Evolutionary conservation across 2,888 invertebrate genomes (phyloP), one percentile per base, ranked within the genome.

Genomic region (Metalampra italica): DNA sequence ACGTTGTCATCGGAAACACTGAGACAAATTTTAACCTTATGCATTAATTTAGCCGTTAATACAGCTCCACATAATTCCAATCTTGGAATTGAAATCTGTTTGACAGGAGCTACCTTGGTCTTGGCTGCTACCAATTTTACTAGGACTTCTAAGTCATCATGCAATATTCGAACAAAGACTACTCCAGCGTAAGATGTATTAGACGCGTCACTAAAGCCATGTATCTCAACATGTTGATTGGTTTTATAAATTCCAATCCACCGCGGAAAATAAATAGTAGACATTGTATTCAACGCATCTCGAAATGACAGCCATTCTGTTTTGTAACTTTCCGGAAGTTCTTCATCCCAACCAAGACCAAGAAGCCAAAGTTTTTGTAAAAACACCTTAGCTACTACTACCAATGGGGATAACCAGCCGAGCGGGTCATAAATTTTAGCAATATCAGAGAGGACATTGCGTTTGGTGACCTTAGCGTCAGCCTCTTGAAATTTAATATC

Each of bases 341-440:
- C 11, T 11, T 59, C 56, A 46, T 60, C 59, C 61, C 57, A 57
- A 9, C 47, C 47, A 13, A 60, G 15, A 13, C 46, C 42, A 1
- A 47, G 13, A 44, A 51, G 45, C 57, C 59, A 63, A 11, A 62
- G 22, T 38, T 53, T 59, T 46, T 59, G 57, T 1, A 61, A 59
- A n/a, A 36, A 36, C n/a, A 36, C n/a, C n/a, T 36, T 36, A 5
- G 36, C 36, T 36, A 5, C n/a, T n/a, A 57, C 43, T 22, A 59
- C 48, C n/a, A 52, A 42, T 12, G 59, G 59, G 1, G 64, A 59
- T 7, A 64, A 54, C 63, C 64, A 65, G 1, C 64, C 64, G 3
- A 68, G 40, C 0, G 62, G 64, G 44, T 67, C 64, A 15, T 60
- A 65, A 3, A 67, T 15, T 44, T 51, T 53, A 0, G 63, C 59